phyloP scores from a whole-genome alignment of 2,888 invertebrate genomes.

The Acronicta leporina region DNA sequence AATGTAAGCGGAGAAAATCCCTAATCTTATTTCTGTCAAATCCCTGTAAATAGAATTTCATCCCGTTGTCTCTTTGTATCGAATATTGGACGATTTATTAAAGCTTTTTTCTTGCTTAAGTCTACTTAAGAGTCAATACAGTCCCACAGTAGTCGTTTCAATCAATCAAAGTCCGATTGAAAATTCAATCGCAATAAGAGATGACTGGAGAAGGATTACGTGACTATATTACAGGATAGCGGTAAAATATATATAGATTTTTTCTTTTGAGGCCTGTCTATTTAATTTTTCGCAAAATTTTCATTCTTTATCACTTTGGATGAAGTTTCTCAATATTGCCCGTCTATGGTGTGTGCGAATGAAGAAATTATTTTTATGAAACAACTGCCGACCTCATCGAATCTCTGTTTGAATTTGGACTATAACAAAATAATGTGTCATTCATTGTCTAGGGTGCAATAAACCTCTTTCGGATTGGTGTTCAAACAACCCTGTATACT shows the following conservation, averaged over 20 bases:
- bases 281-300: slow-evolving; percentile 27
- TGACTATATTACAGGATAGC: slow-evolving; percentile 77
- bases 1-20: slow-evolving; percentile 61
- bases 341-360: too few species aligned
- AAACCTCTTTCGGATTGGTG: background rate
- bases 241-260: slow-evolving; percentile 60
- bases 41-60: slow-evolving; percentile 76
- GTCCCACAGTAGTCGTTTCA: slow-evolving; percentile 76
- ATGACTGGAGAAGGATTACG: slow-evolving; percentile 83
- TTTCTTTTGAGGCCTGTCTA: slow-evolving; percentile 18
- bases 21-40: slow-evolving; percentile 73
- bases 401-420: too few species aligned
- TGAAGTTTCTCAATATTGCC: too few species aligned
- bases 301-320: slow-evolving; percentile 23
- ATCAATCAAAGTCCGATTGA: slow-evolving; percentile 86
- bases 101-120: slow-evolving; percentile 77
- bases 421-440: too few species aligned
- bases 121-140: slow-evolving; percentile 84
- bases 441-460: too few species aligned
- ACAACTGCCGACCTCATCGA: too few species aligned
- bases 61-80: slow-evolving; percentile 78
- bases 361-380: too few species aligned
- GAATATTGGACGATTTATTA: slow-evolving; percentile 79
- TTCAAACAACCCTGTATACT: too few species aligned
- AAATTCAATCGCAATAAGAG: slow-evolving; percentile 83